These are phyloP conservation scores for Mormyrus hasselquistii DNA, from an alignment of 2,797 vertebrate species.

Conservation along the genomic window DNA sequence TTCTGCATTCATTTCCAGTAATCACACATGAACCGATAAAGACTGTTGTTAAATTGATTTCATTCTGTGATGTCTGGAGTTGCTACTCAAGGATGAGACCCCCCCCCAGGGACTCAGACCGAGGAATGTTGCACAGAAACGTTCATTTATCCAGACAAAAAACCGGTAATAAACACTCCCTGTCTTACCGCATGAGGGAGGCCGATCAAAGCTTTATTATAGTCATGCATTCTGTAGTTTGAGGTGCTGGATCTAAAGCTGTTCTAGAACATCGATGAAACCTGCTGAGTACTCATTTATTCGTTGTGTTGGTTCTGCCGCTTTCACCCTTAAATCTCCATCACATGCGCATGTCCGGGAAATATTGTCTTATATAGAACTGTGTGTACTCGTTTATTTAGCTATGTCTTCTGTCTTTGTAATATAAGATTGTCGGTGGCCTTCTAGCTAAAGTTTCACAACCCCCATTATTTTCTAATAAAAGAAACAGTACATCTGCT, in stretches of 20 bases:
- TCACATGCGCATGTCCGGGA: not conserved
- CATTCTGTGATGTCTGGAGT: slow-evolving; percentile 47
- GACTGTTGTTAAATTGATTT: slow-evolving; percentile 58
- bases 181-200: not conserved
- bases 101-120: slow-evolving; percentile 16
- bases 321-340: not conserved
- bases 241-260: not conserved
- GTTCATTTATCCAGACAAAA: slow-evolving; percentile 18
- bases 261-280: not conserved
- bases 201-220: not conserved
- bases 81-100: slow-evolving; percentile 35
- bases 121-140: slow-evolving; percentile 15
- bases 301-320: not conserved
- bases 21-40: slow-evolving; percentile 56
- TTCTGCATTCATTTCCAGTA: slow-evolving; percentile 61
- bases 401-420: not conserved
- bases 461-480: not conserved
- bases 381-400: not conserved
- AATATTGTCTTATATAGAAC: not conserved
- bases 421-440: not conserved
- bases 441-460: slow-evolving; percentile 2
- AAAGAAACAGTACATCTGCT: not conserved
- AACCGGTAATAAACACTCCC: slow-evolving; percentile 28
- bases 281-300: not conserved
- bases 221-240: not conserved